Evolutionary conservation across 1,140 invertebrate genomes (phyloP), one percentile per base, ranked within the genome.

Genomic region (Pectinophora gossypiella): DNA sequence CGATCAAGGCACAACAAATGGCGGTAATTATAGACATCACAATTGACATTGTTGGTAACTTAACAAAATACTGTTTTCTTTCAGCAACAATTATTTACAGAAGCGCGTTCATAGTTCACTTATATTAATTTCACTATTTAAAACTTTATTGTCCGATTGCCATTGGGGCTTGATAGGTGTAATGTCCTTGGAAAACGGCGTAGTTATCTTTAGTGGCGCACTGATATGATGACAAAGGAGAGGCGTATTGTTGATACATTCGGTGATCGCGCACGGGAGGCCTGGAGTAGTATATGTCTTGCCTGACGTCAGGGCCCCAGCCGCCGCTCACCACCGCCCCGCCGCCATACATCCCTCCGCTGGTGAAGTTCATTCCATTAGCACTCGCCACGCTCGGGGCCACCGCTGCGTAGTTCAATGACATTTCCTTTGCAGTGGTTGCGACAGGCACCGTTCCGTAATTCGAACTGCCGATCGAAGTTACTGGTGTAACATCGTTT

Each of bases 191-290:
- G 51, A 88, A 88, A 56, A 89, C 63, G 4, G 80, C 61, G 54
- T 88, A 89, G 48, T 85, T 89, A 48, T 89, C 85, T 50, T 89
- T 89, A 2, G 75, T 58, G 1, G 82, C 83, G 47, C 87, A 88
- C 62, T 87, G 85, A 42, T 88, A 89, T 0, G 70, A 65, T 10
- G 64, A 64, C 21, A 87, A 61, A 2, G 75, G 68, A 5, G 76
- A 56, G 0, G 80, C 44, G 51, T 88, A 88, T 51, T 87, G 79
- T 36, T 87, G 84, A 49, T 88, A 87, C 50, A 76, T 68, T 6
- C 80, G 58, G 22, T 64, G 74, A 27, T 76, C 71, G 50, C 76
- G 63, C 7, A 67, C 59, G 3, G 59, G 70, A 7, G 66, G 36
- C 12, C 69, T 60, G 10, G 68, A 36, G 43, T 85, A 84, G 40